Evolutionary conservation across 2,113 vertebrate genomes (phyloP).

Genomic region (Tympanuchus pallidicinctus): DNA sequence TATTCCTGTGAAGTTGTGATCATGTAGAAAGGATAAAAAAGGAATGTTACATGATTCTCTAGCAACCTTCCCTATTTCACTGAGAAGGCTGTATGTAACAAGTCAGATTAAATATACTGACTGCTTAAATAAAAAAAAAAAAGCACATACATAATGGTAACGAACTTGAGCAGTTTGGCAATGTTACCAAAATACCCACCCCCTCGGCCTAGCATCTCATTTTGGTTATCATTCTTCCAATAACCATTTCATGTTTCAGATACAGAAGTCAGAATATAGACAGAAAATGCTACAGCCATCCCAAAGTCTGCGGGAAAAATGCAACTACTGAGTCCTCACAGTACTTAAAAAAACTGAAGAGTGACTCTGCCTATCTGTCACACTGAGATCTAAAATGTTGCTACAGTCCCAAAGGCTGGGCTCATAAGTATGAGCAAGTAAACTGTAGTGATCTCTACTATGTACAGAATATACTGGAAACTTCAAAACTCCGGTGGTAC

Average conservation of each 20-base stretch:
- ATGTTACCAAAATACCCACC: not conserved
- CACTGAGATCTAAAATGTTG: not conserved
- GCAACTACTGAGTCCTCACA: not conserved
- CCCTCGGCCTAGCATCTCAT: not conserved
- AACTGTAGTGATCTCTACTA: not conserved
- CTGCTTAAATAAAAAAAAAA: not conserved
- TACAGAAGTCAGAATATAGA: not conserved
- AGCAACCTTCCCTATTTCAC: not conserved
- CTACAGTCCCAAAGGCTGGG: not conserved
- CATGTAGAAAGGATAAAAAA: not conserved
- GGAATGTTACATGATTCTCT: not conserved
- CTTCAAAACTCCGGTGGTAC: not conserved
- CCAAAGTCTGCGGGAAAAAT: not conserved
- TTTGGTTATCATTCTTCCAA: not conserved
- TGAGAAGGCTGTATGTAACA: not conserved
- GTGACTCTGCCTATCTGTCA: not conserved
- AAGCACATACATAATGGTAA: not conserved
- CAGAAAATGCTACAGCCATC: not conserved
- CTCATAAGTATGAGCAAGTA: not conserved
- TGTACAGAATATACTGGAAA: not conserved
- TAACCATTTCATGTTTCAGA: not conserved
- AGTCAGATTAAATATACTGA: not conserved
- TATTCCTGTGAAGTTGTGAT: not conserved
- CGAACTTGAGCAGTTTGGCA: not conserved
- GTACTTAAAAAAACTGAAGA: not conserved